Conservation (phyloP, 2,888 invertebrate genomes). For the Melanotus villosus region DNA sequence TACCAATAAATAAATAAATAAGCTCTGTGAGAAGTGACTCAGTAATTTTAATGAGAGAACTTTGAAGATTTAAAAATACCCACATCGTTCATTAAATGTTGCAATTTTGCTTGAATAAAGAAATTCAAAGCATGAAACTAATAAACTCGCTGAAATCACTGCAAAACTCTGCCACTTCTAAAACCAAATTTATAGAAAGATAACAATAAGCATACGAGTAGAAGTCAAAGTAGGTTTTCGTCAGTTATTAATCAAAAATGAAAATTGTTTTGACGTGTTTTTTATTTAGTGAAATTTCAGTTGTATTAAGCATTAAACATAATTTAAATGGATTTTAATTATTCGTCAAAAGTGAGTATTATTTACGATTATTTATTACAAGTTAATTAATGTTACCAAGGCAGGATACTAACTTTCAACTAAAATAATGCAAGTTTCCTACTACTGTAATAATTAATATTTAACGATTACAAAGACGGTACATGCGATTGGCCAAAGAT, state of each 20-base stretch:
- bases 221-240: neutral
- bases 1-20: no score
- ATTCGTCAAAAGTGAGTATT: neutral
- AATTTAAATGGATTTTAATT: neutral
- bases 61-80: no score
- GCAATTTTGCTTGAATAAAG: no score
- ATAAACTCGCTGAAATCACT: no score
- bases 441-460: slow-evolving; percentile 1
- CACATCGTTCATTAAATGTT: no score
- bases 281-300: neutral
- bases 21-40: no score
- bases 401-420: slow-evolving; percentile 11
- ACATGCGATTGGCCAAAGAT: slow-evolving; percentile 17
- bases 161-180: no score
- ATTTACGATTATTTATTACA: neutral
- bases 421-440: slow-evolving; percentile 4
- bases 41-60: no score
- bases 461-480: neutral
- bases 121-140: no score
- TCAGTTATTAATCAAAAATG: neutral
- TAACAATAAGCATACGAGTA: no score
- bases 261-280: neutral
- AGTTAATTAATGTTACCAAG: neutral
- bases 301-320: no score
- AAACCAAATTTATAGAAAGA: no score